Evolutionary conservation across 1,140 invertebrate species (phyloP).

Genomic region (Pristionchus pacificus): DNA sequence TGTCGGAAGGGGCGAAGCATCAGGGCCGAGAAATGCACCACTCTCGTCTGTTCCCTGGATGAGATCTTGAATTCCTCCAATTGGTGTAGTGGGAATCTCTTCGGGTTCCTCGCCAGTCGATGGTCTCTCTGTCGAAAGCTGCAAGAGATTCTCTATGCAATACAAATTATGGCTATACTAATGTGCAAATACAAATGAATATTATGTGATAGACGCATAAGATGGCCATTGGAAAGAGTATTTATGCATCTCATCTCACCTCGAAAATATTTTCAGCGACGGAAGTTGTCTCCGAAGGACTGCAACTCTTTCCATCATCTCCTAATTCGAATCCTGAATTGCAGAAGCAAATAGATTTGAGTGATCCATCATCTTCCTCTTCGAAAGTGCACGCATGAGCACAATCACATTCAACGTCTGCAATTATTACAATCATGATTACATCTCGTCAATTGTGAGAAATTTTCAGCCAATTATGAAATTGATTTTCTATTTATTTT

Average conservation of each 20-base stretch:
- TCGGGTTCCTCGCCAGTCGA: constrained; percentile 25
- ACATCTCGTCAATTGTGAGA: not conserved
- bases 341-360: constrained; percentile 46
- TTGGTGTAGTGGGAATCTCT: constrained; percentile 27
- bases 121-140: not conserved
- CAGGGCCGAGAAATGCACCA: constrained; percentile 17
- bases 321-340: constrained; percentile 43
- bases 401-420: constrained; percentile 54
- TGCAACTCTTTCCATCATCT: constrained; percentile 43
- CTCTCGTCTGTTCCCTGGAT: constrained; percentile 15
- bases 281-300: constrained; percentile 28
- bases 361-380: constrained; percentile 37
- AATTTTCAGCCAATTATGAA: not conserved
- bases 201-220: too few relatives aligned
- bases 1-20: constrained; percentile 39
- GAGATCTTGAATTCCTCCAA: constrained; percentile 1
- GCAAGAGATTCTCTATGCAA: too few relatives aligned
- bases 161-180: too few relatives aligned
- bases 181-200: too few relatives aligned
- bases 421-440: constrained; percentile 7
- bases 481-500: not conserved
- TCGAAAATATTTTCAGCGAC: constrained; percentile 30
- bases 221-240: too few relatives aligned
- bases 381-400: constrained; percentile 50
- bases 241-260: too few relatives aligned